Percentiles rank a stretch among this genome's conserved stretches.
These are phyloP conservation scores for Halcyon leucocephala DNA, from an alignment of 2,797 vertebrate species.

Conservation along the genomic window DNA sequence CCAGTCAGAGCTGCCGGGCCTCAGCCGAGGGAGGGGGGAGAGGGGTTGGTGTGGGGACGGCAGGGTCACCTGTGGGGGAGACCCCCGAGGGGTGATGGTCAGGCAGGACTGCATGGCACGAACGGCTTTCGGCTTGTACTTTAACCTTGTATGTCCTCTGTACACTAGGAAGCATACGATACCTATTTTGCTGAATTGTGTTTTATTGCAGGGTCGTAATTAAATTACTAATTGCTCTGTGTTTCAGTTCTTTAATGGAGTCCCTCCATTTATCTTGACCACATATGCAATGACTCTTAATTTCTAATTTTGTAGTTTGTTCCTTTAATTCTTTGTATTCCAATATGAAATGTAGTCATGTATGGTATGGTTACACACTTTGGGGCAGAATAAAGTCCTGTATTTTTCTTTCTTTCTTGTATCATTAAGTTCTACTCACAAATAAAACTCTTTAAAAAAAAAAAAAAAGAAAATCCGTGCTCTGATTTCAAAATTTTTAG, in stretches of 20 bases:
- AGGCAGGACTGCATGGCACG: slow-evolving; percentile 79
- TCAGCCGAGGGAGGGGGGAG: neutral
- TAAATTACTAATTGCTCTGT: slow-evolving; percentile 64
- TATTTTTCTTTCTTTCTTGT: slow-evolving; percentile 78
- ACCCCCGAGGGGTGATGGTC: neutral
- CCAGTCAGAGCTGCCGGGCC: neutral
- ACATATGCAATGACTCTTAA: slow-evolving; percentile 75
- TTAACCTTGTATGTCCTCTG: slow-evolving; percentile 68
- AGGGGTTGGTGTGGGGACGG: neutral
- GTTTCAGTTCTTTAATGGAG: slow-evolving; percentile 67
- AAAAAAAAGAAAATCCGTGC: neutral
- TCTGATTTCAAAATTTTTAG: neutral
- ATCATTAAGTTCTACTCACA: slow-evolving; percentile 86
- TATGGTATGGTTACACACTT: slow-evolving; percentile 77
- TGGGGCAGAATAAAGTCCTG: slow-evolving; percentile 55
- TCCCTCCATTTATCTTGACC: slow-evolving; percentile 51
- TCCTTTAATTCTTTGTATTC: slow-evolving; percentile 81
- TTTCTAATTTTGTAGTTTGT: slow-evolving; percentile 81
- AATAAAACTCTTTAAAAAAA: slow-evolving; percentile 87
- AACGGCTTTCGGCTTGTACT: slow-evolving; percentile 75
- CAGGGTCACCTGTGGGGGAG: neutral
- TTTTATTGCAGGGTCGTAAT: slow-evolving; percentile 59
- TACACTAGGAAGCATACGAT: slow-evolving; percentile 37
- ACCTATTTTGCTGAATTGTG: slow-evolving; percentile 69
- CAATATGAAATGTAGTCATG: slow-evolving; percentile 74